These are phyloP conservation scores for Chroicocephalus ridibundus DNA, from an alignment of 2,113 vertebrate genomes.

Conservation along the genomic window DNA sequence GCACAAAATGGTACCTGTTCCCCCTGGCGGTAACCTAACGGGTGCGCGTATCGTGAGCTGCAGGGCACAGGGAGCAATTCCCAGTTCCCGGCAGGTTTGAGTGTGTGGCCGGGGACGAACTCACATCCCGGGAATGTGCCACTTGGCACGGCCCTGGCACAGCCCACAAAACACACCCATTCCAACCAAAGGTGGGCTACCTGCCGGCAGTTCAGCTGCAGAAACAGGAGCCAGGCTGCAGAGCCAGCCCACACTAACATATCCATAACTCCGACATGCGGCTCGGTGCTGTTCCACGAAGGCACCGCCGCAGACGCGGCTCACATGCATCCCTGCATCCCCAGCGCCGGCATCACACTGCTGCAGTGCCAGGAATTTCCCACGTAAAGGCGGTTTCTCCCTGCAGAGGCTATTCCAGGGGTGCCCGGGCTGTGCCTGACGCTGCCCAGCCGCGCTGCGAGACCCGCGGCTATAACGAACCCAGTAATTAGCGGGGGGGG, in stretches of 20 bases:
- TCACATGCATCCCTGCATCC: neutral
- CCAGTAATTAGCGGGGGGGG: fast-evolving
- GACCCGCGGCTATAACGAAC: fast-evolving
- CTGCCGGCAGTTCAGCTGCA: fast-evolving
- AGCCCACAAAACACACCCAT: fast-evolving
- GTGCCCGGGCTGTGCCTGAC: neutral
- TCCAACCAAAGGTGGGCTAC: neutral
- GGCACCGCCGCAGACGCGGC: fast-evolving
- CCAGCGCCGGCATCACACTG: fast-evolving
- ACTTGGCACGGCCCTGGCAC: fast-evolving
- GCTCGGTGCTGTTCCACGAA: neutral
- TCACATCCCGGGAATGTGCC: neutral
- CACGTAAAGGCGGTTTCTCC: fast-evolving
- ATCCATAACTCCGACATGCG: fast-evolving
- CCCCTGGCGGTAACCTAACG: fast-evolving
- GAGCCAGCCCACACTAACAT: neutral
- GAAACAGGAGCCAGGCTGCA: fast-evolving
- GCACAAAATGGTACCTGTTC: neutral
- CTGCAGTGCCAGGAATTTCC: neutral
- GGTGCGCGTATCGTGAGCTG: fast-evolving
- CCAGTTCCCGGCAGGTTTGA: neutral
- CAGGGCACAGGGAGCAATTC: fast-evolving
- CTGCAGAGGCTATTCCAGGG: fast-evolving
- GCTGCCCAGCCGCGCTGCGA: neutral
- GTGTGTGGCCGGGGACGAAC: neutral